A percentile compares a stretch with the other conserved stretches of the same genome.
phyloP scores from a whole-genome alignment of 2,888 invertebrate species.

The Rhagophthalmus giganteus region DNA sequence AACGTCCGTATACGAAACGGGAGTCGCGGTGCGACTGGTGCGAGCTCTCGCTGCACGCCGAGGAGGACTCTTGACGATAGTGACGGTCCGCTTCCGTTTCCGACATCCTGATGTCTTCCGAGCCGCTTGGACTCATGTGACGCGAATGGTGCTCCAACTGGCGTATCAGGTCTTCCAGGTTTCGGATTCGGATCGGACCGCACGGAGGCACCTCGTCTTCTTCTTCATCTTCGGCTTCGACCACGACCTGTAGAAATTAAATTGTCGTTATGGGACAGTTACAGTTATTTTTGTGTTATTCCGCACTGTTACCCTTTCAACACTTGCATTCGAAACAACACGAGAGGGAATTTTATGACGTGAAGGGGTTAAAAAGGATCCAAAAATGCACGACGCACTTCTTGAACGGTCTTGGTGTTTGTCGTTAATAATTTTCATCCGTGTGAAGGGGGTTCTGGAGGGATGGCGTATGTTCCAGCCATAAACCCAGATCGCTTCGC shows the following conservation, averaged over 20 bases:
- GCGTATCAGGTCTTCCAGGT: conserved; percentile 86
- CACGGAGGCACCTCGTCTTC: conserved; percentile 77
- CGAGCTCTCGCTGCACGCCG: conserved; percentile 73
- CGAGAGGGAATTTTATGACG: too few relatives aligned
- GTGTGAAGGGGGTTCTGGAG: too few relatives aligned
- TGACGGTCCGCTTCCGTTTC: conserved; percentile 89
- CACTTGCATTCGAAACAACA: too few relatives aligned
- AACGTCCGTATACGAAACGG: conserved; percentile 71
- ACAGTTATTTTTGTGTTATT: too few relatives aligned
- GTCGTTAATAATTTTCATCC: not conserved
- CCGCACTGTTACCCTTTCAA: too few relatives aligned
- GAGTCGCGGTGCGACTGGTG: conserved; percentile 77
- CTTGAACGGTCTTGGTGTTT: too few relatives aligned
- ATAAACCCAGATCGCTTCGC: too few relatives aligned
- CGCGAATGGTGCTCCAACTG: conserved; percentile 86
- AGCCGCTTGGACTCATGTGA: conserved; percentile 89
- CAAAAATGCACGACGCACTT: too few relatives aligned
- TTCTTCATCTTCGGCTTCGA: conserved; percentile 63
- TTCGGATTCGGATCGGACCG: conserved; percentile 86
- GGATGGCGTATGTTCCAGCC: too few relatives aligned
- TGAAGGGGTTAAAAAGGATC: too few relatives aligned
- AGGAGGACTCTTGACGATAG: conserved; percentile 70
- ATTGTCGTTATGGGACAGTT: not conserved
- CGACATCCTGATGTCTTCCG: conserved; percentile 86
- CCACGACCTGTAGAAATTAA: conserved; percentile 45